phyloP scores from a whole-genome alignment of 2,113 vertebrate genomes.

The Scomber scombrus region DNA sequence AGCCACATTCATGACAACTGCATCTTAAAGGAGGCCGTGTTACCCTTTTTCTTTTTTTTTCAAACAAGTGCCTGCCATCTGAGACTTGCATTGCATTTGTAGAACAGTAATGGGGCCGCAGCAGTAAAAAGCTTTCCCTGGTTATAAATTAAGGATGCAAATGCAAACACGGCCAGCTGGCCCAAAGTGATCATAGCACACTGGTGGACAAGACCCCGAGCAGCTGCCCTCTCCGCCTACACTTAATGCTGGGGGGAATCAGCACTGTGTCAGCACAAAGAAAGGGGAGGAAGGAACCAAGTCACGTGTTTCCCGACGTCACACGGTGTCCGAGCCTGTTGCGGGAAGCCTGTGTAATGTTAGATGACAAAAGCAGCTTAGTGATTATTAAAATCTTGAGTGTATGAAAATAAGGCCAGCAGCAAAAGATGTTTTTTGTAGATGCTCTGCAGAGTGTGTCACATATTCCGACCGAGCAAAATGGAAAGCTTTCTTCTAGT shows the following conservation, averaged over 20 bases:
- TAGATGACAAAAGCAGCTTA: constrained; percentile 42
- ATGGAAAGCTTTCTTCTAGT: constrained; percentile 25
- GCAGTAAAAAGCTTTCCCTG: constrained; percentile 39
- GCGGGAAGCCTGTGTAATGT: constrained; percentile 1
- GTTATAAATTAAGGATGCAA: constrained; percentile 66
- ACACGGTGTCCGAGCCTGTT: constrained; percentile 37
- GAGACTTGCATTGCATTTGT: neutral
- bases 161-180: constrained; percentile 67
- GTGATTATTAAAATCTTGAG: constrained; percentile 33
- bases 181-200: constrained; percentile 48
- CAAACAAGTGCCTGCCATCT: constrained; percentile 3
- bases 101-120: constrained; percentile 2
- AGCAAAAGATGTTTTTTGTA: constrained; percentile 10
- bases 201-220: constrained; percentile 50
- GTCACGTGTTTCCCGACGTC: constrained; percentile 33
- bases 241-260: constrained; percentile 18
- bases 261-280: constrained; percentile 50
- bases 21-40: constrained; percentile 19
- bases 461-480: constrained; percentile 33
- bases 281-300: neutral
- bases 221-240: constrained; percentile 51
- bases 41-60: neutral
- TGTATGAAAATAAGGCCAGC: neutral
- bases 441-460: constrained; percentile 26
- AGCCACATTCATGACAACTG: constrained; percentile 14